Evolutionary conservation across 2,888 invertebrate genomes (phyloP).

Genomic region (Amblyjoppa proteus): DNA sequence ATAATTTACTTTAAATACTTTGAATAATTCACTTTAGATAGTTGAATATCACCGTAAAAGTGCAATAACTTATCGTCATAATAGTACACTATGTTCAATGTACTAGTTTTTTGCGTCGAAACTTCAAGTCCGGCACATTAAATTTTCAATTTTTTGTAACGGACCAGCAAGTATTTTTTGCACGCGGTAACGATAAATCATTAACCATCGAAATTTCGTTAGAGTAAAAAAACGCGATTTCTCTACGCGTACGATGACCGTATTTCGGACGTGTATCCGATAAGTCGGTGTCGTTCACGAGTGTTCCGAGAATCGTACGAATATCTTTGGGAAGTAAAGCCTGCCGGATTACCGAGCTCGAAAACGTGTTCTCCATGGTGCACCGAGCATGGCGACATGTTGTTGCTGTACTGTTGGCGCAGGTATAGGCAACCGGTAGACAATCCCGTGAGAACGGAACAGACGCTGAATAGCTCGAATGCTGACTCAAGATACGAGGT

Average conservation of each 20-base stretch:
- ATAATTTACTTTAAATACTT: too few relatives aligned
- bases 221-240: not conserved
- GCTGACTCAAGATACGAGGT: conserved; percentile 55
- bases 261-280: not conserved
- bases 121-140: too few relatives aligned
- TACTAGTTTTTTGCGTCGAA: too few relatives aligned
- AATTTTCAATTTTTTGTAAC: too few relatives aligned
- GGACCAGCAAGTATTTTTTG: too few relatives aligned
- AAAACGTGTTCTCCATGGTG: conserved; percentile 17
- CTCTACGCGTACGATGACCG: too few relatives aligned
- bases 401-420: not conserved
- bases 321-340: conserved; percentile 23
- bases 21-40: too few relatives aligned
- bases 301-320: conserved; percentile 1
- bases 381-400: conserved; percentile 17
- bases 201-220: too few relatives aligned
- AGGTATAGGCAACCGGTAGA: conserved; percentile 29
- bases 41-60: too few relatives aligned
- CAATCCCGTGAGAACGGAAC: conserved; percentile 64
- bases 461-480: conserved; percentile 50
- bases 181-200: too few relatives aligned
- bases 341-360: conserved; percentile 26
- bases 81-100: too few relatives aligned
- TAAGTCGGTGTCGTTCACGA: not conserved
- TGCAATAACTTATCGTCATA: too few relatives aligned